phyloP scores from a whole-genome alignment of 2,797 vertebrate species.

The Megalops cyprinoides region DNA sequence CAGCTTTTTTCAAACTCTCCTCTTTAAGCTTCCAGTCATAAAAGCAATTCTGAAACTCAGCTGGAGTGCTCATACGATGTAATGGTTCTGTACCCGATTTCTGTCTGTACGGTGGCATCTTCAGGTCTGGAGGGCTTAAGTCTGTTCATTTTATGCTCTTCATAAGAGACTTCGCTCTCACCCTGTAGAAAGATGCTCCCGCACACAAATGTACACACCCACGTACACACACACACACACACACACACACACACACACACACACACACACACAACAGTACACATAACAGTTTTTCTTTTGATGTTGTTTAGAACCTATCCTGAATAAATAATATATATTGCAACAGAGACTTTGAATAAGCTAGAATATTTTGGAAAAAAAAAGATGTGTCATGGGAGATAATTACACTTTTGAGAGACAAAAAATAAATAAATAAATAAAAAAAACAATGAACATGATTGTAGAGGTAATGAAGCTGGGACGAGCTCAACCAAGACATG shows the following conservation, averaged over 20 bases:
- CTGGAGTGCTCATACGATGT: not conserved
- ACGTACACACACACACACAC: not conserved
- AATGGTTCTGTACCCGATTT: not conserved
- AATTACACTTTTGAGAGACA: not conserved
- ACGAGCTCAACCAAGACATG: not conserved
- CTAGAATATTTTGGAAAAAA: not conserved
- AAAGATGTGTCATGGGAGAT: not conserved
- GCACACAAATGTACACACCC: not conserved
- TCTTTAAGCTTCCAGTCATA: not conserved
- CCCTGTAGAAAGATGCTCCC: no score
- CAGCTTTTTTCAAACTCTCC: not conserved
- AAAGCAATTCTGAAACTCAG: slow-evolving; percentile 1
- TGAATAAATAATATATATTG: no score
- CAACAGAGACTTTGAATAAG: no score
- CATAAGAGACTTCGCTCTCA: not conserved
- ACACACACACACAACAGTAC: not conserved
- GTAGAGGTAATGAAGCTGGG: not conserved
- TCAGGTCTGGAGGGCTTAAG: not conserved
- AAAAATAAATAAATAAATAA: no score
- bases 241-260: not conserved
- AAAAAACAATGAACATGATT: no score
- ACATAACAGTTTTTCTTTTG: no score
- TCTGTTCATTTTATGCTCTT: not conserved
- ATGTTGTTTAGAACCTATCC: no score
- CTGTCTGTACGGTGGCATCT: not conserved